Base-by-base conservation (phyloP, 2,888 invertebrate species). In the Ormyrus rosae region DNA sequence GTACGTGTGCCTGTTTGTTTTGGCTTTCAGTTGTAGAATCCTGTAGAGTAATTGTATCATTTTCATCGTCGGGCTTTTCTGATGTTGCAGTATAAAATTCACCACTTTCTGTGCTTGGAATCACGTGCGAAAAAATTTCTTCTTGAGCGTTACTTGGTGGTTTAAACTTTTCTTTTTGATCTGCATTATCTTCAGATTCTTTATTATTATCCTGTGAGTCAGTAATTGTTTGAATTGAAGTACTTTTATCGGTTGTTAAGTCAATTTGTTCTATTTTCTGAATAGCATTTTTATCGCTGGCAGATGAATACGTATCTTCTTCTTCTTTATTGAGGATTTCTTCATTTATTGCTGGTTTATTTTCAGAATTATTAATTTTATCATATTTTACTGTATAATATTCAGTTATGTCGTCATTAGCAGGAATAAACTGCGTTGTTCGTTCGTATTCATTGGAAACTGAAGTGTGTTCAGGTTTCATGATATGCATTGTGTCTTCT, bases 351-450 rank as follows among this genome's bases (percentile, higher is more conserved):
- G 8, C 10, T 13, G 64, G n/a, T 34, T 64, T 61, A 45, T 73
- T 46, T 34, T 48, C 5, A 2, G 51, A 8, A 53, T 11, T 48
- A 13, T 48, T 45, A 7, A 48, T 64, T 34, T 69, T 34, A 50
- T 53, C 48, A 50, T 69, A 61, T 53, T 53, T 13, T 19, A 11
- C 13, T 6, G 46, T 34, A n/a, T 4, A 6, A 68, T 60, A 61
- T 50, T 78, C 76, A 11, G 74, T 75, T 11, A 56, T 55, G 13
- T 11, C 48, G n/a, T 77, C 80, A 8, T 63, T 10, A 6, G 63
- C n/a, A 6, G 69, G 65, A n/a, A 65, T 8, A 11, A 65, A 53
- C 55, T 48, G 76, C 10, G 76, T 79, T 50, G 79, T 72, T 1
- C 46, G 53, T 72, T 79, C 72, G 70, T 6, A 51, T 11, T 67